Evolutionary conservation across 2,888 invertebrate species (phyloP).

Genomic region (Tetramorium bicarinatum): DNA sequence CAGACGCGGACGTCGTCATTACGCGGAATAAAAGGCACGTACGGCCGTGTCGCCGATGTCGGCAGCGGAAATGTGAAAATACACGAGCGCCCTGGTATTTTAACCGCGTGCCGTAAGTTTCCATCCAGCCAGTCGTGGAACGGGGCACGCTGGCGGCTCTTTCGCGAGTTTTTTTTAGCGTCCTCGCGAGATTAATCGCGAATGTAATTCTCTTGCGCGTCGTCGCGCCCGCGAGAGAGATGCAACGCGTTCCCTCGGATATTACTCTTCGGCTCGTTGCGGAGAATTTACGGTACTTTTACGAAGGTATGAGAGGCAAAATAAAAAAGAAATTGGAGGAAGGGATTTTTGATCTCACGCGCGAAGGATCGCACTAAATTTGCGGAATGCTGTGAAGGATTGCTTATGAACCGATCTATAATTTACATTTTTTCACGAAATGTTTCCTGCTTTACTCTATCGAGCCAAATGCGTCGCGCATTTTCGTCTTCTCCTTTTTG

Average conservation of each 20-base stretch:
- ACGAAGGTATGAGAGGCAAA: conserved; percentile 17
- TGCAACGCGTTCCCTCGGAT: conserved; percentile 31
- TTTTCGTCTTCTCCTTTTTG: neutral
- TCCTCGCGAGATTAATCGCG: conserved; percentile 52
- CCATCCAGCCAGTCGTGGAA: conserved; percentile 41
- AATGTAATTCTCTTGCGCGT: conserved; percentile 45
- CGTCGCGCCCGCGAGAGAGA: conserved; percentile 27
- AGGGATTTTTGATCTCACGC: neutral
- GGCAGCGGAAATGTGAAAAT: conserved; percentile 68
- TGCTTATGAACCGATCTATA: neutral
- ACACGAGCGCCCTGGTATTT: conserved; percentile 38
- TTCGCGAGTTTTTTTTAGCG: conserved; percentile 40
- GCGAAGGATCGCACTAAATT: neutral
- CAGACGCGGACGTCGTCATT: conserved; percentile 64
- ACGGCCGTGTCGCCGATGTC: conserved; percentile 59
- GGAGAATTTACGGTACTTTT: conserved; percentile 33
- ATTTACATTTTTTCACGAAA: neutral
- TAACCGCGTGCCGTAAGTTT: conserved; percentile 44
- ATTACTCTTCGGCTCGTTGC: conserved; percentile 51
- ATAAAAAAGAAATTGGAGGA: neutral
- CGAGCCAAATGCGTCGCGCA: neutral
- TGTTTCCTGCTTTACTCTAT: neutral
- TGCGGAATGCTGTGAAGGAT: neutral
- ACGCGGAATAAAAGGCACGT: conserved; percentile 67
- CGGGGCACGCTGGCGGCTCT: conserved; percentile 17